phyloP scores from a whole-genome alignment of 2,888 invertebrate genomes.

The Diaperis boleti region DNA sequence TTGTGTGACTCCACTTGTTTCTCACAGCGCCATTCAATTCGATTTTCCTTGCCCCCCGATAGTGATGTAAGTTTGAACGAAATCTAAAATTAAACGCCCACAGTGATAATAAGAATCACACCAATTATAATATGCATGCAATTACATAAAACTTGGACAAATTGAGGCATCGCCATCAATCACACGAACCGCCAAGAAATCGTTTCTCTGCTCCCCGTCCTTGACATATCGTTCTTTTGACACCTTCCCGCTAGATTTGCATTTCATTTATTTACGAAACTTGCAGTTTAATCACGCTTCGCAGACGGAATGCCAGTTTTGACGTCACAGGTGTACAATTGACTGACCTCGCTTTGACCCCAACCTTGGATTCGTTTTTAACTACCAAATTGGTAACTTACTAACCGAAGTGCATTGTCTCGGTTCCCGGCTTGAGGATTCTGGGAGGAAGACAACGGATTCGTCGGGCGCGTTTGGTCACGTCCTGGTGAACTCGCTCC shows the following conservation, averaged over 20 bases:
- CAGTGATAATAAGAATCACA: too few relatives aligned
- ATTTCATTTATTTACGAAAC: slow-evolving; percentile 6
- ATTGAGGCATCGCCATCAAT: too few relatives aligned
- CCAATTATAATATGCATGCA: too few relatives aligned
- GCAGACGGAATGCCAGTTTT: slow-evolving; percentile 25
- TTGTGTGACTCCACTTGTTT: too few relatives aligned
- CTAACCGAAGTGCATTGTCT: slow-evolving; percentile 6
- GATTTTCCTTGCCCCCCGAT: too few relatives aligned
- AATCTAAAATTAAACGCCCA: too few relatives aligned
- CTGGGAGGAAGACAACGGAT: background rate
- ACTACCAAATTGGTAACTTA: slow-evolving; percentile 14
- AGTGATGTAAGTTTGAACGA: too few relatives aligned
- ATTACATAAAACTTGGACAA: too few relatives aligned
- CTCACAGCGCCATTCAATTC: too few relatives aligned
- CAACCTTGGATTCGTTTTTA: slow-evolving; percentile 23
- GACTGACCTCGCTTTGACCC: slow-evolving; percentile 18
- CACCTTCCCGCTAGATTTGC: slow-evolving; percentile 5
- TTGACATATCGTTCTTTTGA: slow-evolving; percentile 6
- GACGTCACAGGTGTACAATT: slow-evolving; percentile 27
- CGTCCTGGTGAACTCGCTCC: slow-evolving; percentile 1
- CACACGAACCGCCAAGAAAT: too few relatives aligned
- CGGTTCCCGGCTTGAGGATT: background rate
- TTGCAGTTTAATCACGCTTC: slow-evolving; percentile 13
- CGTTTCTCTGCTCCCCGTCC: background rate
- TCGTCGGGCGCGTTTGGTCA: background rate